Conservation (phyloP, 1,140 invertebrate species). For the Sarcophaga peregrina region DNA sequence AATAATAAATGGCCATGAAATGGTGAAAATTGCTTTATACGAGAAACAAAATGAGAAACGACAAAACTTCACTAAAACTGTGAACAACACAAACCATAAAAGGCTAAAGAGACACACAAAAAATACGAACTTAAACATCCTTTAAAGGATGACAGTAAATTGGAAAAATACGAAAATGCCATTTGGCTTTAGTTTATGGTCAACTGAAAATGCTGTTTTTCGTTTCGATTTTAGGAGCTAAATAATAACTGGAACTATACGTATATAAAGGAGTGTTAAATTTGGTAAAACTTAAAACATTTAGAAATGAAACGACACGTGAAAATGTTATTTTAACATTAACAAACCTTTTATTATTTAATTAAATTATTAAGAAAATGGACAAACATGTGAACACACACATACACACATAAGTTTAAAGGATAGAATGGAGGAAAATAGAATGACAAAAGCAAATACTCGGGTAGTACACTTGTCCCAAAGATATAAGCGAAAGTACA, state of each 20-base stretch:
- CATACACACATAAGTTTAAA: no score
- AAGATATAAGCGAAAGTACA: neutral
- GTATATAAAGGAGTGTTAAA: neutral
- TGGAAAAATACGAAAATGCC: neutral
- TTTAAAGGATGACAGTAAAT: neutral
- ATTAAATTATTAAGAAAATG: neutral
- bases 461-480: neutral
- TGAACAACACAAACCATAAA: neutral
- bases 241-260: no score
- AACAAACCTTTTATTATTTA: slow-evolving; percentile 23
- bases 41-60: neutral
- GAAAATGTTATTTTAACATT: slow-evolving; percentile 12
- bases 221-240: no score
- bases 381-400: neutral
- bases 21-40: slow-evolving; percentile 35
- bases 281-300: neutral
- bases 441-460: slow-evolving; percentile 8
- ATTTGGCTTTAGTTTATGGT: neutral
- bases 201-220: neutral
- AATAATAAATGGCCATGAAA: slow-evolving; percentile 41
- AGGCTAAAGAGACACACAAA: neutral
- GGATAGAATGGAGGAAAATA: neutral
- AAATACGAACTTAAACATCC: neutral
- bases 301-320: neutral
- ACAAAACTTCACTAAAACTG: neutral